Evolutionary conservation across 1,140 invertebrate species (phyloP).

Genomic region (Camponotus vicinus): DNA sequence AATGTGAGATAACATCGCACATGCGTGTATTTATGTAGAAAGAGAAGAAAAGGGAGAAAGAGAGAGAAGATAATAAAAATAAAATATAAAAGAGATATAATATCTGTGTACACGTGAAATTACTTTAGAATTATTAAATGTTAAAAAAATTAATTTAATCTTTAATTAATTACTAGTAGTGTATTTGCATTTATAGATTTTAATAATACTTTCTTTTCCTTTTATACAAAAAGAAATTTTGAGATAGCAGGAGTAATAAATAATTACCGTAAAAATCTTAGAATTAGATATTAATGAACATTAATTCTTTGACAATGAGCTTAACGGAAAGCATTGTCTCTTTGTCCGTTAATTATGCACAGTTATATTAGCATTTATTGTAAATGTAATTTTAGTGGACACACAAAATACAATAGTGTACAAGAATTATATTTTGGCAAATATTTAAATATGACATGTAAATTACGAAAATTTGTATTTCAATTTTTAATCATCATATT

Average conservation of each 20-base stretch:
- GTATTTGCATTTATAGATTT: background rate
- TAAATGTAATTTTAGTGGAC: background rate
- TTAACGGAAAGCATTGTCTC: background rate
- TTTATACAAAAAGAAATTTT: slow-evolving; percentile 1
- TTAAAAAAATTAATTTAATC: too few species aligned
- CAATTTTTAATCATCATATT: background rate
- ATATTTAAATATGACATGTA: background rate
- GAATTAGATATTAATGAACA: slow-evolving; percentile 14
- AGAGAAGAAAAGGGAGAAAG: background rate
- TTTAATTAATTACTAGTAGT: too few species aligned
- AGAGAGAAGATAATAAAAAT: background rate
- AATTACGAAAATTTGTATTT: background rate
- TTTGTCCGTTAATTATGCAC: slow-evolving; percentile 10
- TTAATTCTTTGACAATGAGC: background rate
- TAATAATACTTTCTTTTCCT: background rate
- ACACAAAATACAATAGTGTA: background rate
- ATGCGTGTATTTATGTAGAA: background rate
- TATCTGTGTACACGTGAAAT: background rate
- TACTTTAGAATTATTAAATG: background rate
- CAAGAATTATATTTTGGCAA: background rate
- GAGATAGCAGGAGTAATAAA: background rate
- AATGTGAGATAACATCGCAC: background rate
- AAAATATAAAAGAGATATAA: background rate
- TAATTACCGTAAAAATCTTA: background rate
- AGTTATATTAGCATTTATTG: background rate